Evolutionary conservation across 2,888 invertebrate genomes (phyloP).

Genomic region (Yponomeuta malinellus): DNA sequence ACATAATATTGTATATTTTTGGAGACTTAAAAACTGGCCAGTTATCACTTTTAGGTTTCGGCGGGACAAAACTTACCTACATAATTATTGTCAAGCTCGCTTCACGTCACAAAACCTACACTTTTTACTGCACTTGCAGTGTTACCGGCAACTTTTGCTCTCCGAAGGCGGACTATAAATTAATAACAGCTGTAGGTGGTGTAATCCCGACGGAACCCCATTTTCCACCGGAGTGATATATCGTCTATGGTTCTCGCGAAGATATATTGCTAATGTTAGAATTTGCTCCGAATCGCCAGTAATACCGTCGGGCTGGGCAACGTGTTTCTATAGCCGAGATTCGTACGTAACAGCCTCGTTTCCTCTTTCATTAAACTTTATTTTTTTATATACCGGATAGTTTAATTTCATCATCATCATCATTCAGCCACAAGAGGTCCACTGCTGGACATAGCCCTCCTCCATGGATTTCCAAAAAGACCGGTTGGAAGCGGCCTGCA

Average conservation of each 20-base stretch:
- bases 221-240: slow-evolving; percentile 9
- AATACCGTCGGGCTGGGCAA: not conserved
- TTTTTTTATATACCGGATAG: not conserved
- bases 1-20: too few species aligned
- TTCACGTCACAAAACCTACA: not conserved
- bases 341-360: not conserved
- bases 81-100: not conserved
- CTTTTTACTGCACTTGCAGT: not conserved
- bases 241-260: slow-evolving; percentile 4
- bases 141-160: not conserved
- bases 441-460: too few species aligned
- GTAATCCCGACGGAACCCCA: slow-evolving; percentile 10
- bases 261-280: slow-evolving; percentile 9
- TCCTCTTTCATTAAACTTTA: not conserved
- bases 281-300: not conserved
- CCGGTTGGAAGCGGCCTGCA: too few species aligned
- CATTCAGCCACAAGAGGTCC: too few species aligned
- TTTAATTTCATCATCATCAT: too few species aligned
- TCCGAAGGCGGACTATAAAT: slow-evolving; percentile 7
- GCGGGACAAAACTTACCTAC: not conserved
- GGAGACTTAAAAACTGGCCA: too few species aligned
- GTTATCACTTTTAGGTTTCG: not conserved
- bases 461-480: too few species aligned
- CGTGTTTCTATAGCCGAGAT: not conserved
- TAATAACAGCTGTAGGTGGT: slow-evolving; percentile 6